Conservation (phyloP, 2,113 vertebrate species). For the Chionis minor region DNA sequence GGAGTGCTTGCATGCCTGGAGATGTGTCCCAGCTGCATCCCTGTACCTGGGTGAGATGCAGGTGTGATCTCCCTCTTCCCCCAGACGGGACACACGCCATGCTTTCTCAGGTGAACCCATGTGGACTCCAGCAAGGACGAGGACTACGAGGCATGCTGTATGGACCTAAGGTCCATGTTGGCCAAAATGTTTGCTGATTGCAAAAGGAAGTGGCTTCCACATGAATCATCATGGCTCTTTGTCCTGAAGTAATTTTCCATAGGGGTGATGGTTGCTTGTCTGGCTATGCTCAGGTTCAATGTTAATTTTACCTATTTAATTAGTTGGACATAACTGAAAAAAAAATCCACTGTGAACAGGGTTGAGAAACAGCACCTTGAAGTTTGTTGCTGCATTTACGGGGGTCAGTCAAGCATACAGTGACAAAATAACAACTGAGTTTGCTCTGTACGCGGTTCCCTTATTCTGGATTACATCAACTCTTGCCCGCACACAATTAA, state of each 20-base stretch:
- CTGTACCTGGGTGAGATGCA: not conserved
- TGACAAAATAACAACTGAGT: not conserved
- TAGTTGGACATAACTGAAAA: not conserved
- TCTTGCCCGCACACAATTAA: not conserved
- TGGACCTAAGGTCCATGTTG: not conserved
- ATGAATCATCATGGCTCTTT: not conserved
- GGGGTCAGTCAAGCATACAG: not conserved
- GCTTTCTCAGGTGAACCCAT: not conserved
- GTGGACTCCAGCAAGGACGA: rapidly evolving
- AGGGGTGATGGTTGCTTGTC: not conserved
- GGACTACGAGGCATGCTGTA: rapidly evolving
- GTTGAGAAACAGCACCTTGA: not conserved
- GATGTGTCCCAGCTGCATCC: not conserved
- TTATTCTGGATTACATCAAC: not conserved
- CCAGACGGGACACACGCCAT: too few species aligned
- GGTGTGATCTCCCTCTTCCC: not conserved
- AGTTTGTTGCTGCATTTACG: not conserved
- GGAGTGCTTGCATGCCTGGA: not conserved
- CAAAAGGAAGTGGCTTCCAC: not conserved
- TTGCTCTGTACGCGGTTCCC: not conserved
- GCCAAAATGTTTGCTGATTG: not conserved
- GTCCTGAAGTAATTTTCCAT: not conserved
- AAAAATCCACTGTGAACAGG: not conserved
- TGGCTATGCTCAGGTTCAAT: not conserved
- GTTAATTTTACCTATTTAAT: not conserved